Conservation (phyloP, 2,797 vertebrate genomes). For the Eremophila alpestris region DNA sequence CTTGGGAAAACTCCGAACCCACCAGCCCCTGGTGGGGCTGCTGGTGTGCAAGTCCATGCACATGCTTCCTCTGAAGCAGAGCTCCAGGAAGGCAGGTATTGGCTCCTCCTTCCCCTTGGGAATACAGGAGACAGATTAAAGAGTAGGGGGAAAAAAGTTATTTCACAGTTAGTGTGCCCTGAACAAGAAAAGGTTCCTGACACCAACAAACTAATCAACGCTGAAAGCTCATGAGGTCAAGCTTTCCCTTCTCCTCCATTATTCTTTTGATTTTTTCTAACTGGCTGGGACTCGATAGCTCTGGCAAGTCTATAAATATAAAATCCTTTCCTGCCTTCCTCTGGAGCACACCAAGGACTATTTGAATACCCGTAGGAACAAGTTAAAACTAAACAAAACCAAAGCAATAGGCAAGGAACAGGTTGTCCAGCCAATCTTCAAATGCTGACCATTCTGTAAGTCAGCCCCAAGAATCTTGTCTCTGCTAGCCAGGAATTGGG, state of each 20-base stretch:
- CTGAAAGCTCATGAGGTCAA: constrained; percentile 59
- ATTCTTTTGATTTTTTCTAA: constrained; percentile 42
- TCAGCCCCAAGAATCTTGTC: background rate
- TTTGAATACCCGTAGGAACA: background rate
- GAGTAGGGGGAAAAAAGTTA: background rate
- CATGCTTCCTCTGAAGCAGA: background rate
- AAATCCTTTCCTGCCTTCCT: background rate
- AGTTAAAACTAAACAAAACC: background rate
- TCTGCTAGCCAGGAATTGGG: background rate
- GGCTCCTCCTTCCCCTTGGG: background rate
- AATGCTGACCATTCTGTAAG: background rate
- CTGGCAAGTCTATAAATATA: constrained; percentile 33
- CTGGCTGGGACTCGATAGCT: background rate
- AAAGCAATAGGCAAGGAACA: background rate
- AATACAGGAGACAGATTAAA: constrained; percentile 25
- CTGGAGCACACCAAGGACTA: background rate
- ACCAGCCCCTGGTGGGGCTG: background rate
- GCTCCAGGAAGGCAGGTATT: background rate
- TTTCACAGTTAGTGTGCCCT: constrained; percentile 4
- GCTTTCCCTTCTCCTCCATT: constrained; percentile 39
- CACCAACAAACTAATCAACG: constrained; percentile 58
- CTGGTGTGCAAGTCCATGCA: background rate
- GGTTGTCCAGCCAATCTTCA: background rate
- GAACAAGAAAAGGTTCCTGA: constrained; percentile 49
- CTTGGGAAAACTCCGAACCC: background rate